Percentiles rank a stretch among this genome's conserved stretches.
Conservation (phyloP, 2,888 invertebrate species). For the Torymus auratus region DNA sequence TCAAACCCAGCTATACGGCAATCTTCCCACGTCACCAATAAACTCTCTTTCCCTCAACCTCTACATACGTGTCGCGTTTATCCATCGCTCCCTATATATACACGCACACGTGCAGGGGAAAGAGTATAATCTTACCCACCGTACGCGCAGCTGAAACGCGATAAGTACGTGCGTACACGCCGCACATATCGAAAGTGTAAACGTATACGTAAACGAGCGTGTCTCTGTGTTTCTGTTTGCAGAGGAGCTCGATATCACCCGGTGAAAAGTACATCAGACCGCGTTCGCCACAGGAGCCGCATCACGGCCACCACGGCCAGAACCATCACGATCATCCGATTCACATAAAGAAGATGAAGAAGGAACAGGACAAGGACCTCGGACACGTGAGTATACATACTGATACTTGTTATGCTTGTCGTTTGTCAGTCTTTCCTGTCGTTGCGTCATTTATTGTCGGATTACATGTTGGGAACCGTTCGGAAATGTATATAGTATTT, state of each 20-base stretch:
- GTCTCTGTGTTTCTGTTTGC: slow-evolving; percentile 69
- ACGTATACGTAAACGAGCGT: not conserved
- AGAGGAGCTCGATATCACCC: slow-evolving; percentile 92
- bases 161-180: not conserved
- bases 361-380: slow-evolving; percentile 86
- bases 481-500: no score
- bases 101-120: no score
- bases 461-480: no score
- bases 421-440: not conserved
- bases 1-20: no score
- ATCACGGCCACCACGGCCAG: slow-evolving; percentile 80
- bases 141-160: slow-evolving; percentile 6
- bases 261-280: slow-evolving; percentile 88
- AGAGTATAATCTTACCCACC: no score
- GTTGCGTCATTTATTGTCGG: no score
- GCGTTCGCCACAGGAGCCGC: slow-evolving; percentile 84
- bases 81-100: no score
- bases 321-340: slow-evolving; percentile 74
- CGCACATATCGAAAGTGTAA: slow-evolving; percentile 15
- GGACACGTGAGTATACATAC: slow-evolving; percentile 83
- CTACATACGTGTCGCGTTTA: no score
- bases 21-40: no score
- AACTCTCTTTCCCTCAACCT: no score
- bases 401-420: not conserved
- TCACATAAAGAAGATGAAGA: slow-evolving; percentile 83